Evolutionary conservation across 2,888 invertebrate species (phyloP), one percentile per base, ranked within the genome.

Genomic region (Conchocele bisecta): DNA sequence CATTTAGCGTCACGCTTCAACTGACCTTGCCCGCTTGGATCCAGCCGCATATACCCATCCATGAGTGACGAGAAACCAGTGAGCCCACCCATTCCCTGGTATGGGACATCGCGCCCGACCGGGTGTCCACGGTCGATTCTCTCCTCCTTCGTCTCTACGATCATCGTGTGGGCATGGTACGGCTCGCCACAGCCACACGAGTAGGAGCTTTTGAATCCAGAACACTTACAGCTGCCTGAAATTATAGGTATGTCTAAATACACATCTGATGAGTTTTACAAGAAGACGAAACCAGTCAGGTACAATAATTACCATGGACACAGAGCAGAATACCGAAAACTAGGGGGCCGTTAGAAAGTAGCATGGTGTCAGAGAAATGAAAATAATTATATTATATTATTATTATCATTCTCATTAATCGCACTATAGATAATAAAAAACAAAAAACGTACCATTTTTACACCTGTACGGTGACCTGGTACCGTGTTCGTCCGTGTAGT

Each of bases 61-160:
- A 89, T 88, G 31, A 91, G 79, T 5, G 91, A 91, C 4, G 89
- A 89, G 82, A 91, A 91, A 3, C 91, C 91, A 5, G 91, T 91
- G 17, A 91, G 57, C 9, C 91, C 91, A 6, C 91, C 91, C 91
- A 91, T 91, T 54, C 91, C 91, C 68, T 88, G 83, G 75, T 91
- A 91, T 3, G 89, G 90, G 3, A 85, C 85, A 53, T 88, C 88
- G 56, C 88, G 85, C 2, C 91, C 91, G 4, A 90, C 82, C 0
- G 91, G 91, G 72, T 91, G 91, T 24, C 91, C 91, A 13, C 91
- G 54, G 6, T 85, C 88, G 63, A 86, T 71, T 44, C 91, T 69
- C 75, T 91, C 91, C 11, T 89, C 88, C 39, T 82, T 85, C 5
- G 90, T 91, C 75, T 91, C 91, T 7, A 90, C 86, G 9, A 89